A percentile compares a stretch with the other conserved stretches of the same genome.
phyloP scores from a whole-genome alignment of 1,140 invertebrate genomes.

The Heliconius hermathena region DNA sequence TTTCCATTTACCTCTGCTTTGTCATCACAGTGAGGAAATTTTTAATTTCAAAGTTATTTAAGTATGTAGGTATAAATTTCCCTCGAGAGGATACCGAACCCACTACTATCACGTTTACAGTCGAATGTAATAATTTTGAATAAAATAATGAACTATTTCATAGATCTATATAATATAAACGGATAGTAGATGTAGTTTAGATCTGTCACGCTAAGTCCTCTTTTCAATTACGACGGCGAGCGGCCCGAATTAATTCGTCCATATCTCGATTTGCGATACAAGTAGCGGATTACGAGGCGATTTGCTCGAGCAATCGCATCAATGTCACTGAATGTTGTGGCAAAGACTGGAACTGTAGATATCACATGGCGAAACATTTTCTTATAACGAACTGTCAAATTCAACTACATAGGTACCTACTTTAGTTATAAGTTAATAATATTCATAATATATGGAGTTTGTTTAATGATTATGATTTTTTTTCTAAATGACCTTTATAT shows the following conservation, averaged over 20 bases:
- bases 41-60: too few species aligned
- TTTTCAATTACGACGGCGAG: slow-evolving; percentile 68
- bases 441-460: too few species aligned
- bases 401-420: neutral
- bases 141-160: neutral
- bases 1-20: too few species aligned
- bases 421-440: too few species aligned
- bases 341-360: slow-evolving; percentile 55
- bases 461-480: too few species aligned
- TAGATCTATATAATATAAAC: neutral
- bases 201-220: slow-evolving; percentile 62
- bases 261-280: slow-evolving; percentile 71
- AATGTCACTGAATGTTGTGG: slow-evolving; percentile 48
- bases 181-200: neutral
- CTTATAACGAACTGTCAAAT: neutral
- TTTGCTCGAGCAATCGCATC: slow-evolving; percentile 70
- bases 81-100: too few species aligned
- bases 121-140: neutral
- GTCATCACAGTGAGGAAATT: too few species aligned
- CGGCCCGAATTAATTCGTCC: slow-evolving; percentile 71
- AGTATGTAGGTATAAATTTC: too few species aligned
- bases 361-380: neutral
- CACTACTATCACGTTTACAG: too few species aligned
- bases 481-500: too few species aligned
- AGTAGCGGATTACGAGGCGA: slow-evolving; percentile 73